A percentile compares a stretch with the other conserved stretches of the same genome.
Conservation (phyloP, 64 coral and sea anemone genomes). For the Montipora cactus region DNA sequence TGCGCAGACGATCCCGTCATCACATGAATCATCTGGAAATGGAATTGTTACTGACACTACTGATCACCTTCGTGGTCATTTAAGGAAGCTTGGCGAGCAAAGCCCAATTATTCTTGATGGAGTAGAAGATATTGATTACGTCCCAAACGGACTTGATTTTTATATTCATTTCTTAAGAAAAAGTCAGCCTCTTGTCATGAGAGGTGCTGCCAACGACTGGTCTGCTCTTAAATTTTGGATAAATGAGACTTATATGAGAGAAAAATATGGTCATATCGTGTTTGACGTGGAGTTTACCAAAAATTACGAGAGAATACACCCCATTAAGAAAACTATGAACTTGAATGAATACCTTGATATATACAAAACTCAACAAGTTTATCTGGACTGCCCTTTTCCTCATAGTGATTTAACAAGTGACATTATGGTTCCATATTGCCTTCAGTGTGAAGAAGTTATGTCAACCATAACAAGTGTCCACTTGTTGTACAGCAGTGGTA, state of each 20-base stretch:
- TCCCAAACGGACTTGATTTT: slow-evolving; percentile 65
- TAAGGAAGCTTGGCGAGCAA: slow-evolving; percentile 66
- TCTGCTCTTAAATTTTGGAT: slow-evolving; percentile 52
- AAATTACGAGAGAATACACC: slow-evolving; percentile 51
- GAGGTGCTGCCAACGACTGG: slow-evolving; percentile 54
- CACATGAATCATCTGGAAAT: not conserved
- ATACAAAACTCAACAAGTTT: slow-evolving; percentile 63
- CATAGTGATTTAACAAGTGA: slow-evolving; percentile 54
- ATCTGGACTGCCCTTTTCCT: slow-evolving; percentile 72
- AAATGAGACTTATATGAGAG: slow-evolving; percentile 66
- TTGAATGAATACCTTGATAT: slow-evolving; percentile 63
- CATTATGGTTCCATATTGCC: slow-evolving; percentile 63
- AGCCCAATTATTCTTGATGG: slow-evolving; percentile 16
- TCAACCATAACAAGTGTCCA: slow-evolving; percentile 45
- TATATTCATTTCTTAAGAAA: slow-evolving; percentile 61
- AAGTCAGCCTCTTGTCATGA: slow-evolving; percentile 38
- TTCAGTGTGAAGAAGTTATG: slow-evolving; percentile 58
- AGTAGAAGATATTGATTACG: slow-evolving; percentile 63
- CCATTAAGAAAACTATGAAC: slow-evolving; percentile 65
- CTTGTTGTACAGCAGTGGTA: slow-evolving; percentile 66
- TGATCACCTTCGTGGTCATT: slow-evolving; percentile 16
- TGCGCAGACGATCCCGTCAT: not conserved
- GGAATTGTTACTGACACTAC: not conserved
- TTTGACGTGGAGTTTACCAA: slow-evolving; percentile 68
- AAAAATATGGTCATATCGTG: slow-evolving; percentile 50